A percentile compares a stretch with the other conserved stretches of the same genome.
Conservation (phyloP, 2,113 vertebrate genomes). For the Anarhynchus alexandrinus region DNA sequence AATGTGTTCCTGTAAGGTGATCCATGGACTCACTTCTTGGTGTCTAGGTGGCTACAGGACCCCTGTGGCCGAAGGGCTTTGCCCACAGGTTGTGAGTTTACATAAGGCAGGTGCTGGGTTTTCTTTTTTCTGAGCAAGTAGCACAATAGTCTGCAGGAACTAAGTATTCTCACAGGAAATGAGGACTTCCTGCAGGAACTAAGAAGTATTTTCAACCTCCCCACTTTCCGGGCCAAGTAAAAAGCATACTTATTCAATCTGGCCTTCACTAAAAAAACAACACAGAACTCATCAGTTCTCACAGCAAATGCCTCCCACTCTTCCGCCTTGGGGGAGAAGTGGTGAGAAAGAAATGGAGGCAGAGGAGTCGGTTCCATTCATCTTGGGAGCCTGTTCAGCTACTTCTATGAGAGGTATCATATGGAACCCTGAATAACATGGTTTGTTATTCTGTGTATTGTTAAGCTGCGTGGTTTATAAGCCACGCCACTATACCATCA, state of each 20-base stretch:
- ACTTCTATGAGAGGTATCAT: background rate
- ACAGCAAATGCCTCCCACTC: constrained; percentile 18
- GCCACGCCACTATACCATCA: background rate
- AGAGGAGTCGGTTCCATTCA: background rate
- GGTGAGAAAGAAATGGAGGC: constrained; percentile 25
- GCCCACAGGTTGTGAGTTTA: constrained; percentile 9
- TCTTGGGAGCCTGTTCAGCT: background rate
- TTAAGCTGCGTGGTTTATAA: background rate
- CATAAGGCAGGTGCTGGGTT: constrained; percentile 13
- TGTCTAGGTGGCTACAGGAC: background rate
- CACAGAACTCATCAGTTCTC: constrained; percentile 31
- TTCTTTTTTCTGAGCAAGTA: constrained; percentile 15
- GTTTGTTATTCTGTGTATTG: background rate
- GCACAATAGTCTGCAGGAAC: constrained; percentile 47
- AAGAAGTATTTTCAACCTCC: constrained; percentile 47
- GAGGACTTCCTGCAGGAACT: constrained; percentile 46
- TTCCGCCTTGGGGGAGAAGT: background rate
- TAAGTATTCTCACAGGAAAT: constrained; percentile 54
- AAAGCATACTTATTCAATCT: constrained; percentile 23
- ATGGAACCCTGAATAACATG: background rate
- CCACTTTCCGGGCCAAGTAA: constrained; percentile 35
- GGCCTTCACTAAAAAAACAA: constrained; percentile 17
- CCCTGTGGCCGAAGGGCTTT: background rate
- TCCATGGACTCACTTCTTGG: background rate
- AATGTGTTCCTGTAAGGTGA: background rate